These are phyloP conservation scores for Alitta virens DNA, from an alignment of 2,888 invertebrate species.

Conservation along the genomic window DNA sequence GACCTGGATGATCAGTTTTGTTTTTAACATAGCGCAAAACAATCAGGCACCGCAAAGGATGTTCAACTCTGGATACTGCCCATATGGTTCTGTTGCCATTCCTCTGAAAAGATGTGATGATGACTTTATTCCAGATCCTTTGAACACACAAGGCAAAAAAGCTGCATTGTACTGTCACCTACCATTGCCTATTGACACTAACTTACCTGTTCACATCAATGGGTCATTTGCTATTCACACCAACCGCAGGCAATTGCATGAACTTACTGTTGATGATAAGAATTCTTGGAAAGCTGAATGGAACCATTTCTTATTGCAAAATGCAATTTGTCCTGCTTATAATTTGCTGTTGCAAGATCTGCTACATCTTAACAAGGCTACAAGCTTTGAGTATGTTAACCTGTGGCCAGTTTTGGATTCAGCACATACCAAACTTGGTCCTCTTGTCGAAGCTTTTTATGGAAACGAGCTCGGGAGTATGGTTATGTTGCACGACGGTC, in stretches of 20 bases:
- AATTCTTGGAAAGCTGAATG: conserved; percentile 26
- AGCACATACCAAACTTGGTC: conserved; percentile 4
- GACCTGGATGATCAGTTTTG: conserved; percentile 26
- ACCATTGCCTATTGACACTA: conserved; percentile 36
- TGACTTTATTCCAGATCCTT: conserved; percentile 19
- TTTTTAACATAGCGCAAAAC: conserved; percentile 9
- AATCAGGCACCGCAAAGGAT: not conserved
- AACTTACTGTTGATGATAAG: conserved; percentile 40
- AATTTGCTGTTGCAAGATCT: conserved; percentile 27
- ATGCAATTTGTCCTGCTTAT: conserved; percentile 31
- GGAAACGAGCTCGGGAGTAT: not conserved
- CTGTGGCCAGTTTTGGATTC: conserved; percentile 26
- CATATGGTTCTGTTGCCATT: conserved; percentile 39
- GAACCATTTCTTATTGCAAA: conserved; percentile 34
- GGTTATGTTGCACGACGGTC: not conserved
- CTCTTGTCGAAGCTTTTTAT: conserved; percentile 19
- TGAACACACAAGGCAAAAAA: not conserved
- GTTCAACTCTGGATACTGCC: conserved; percentile 15
- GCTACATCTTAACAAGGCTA: conserved; percentile 1
- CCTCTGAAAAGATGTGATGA: conserved; percentile 22
- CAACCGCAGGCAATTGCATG: conserved; percentile 35
- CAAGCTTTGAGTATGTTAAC: not conserved
- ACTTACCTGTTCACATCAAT: conserved; percentile 44
- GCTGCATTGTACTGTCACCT: conserved; percentile 25
- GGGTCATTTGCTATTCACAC: conserved; percentile 44